These are phyloP conservation scores for Urophycis tenuis DNA, from an alignment of 2,797 vertebrate genomes.

Conservation along the genomic window DNA sequence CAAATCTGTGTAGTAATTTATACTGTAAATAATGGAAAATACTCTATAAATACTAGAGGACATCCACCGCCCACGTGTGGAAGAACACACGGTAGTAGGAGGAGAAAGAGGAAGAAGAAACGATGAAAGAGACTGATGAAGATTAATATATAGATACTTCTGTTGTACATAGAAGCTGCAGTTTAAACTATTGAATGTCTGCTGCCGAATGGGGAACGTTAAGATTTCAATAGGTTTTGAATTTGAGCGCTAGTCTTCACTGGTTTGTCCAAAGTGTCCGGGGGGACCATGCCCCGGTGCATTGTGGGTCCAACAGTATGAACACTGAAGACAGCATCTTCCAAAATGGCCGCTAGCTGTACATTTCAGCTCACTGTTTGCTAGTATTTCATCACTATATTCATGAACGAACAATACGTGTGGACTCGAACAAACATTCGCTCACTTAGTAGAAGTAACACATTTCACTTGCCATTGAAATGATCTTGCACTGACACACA, in stretches of 20 bases:
- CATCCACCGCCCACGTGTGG: slow-evolving; percentile 25
- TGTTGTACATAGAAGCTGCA: slow-evolving; percentile 69
- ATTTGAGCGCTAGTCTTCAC: slow-evolving; percentile 56
- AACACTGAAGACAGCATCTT: slow-evolving; percentile 23
- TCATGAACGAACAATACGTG: neutral
- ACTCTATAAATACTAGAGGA: slow-evolving; percentile 63
- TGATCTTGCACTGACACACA: slow-evolving; percentile 29
- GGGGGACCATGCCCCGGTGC: slow-evolving; percentile 15
- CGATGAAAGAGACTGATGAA: slow-evolving; percentile 40
- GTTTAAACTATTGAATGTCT: slow-evolving; percentile 62
- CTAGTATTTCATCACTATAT: neutral
- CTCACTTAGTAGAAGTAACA: neutral
- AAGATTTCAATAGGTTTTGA: slow-evolving; percentile 55
- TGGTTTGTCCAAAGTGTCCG: slow-evolving; percentile 34
- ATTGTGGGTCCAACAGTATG: slow-evolving; percentile 23
- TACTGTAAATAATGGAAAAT: slow-evolving; percentile 74
- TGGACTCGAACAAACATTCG: slow-evolving; percentile 1
- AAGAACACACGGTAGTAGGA: slow-evolving; percentile 34
- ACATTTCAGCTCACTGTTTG: slow-evolving; percentile 13
- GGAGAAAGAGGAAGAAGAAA: slow-evolving; percentile 19
- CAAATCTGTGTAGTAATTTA: slow-evolving; percentile 72
- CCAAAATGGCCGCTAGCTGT: slow-evolving; percentile 20
- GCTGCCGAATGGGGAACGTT: slow-evolving; percentile 57
- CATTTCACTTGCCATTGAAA: neutral
- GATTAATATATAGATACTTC: slow-evolving; percentile 72